Evolutionary conservation across 2,797 vertebrate genomes (phyloP), one percentile per base, ranked within the genome.

Genomic region (Oryzias dopingdopingensis): DNA sequence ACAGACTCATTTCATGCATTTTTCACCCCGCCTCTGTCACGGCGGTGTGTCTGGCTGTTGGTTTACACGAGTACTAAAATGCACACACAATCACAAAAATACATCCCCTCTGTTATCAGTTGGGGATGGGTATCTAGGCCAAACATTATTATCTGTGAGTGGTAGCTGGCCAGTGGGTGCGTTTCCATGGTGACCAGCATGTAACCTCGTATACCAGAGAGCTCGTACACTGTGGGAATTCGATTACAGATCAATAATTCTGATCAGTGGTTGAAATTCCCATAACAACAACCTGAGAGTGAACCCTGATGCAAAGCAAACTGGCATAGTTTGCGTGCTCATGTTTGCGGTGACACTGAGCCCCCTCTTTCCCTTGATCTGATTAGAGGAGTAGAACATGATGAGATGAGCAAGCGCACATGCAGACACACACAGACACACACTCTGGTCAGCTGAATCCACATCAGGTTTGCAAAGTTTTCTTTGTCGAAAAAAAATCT

Each of bases 171-270:
- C 77, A 70, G 70, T 58, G 80, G 82, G 81, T 80, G 76, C 42
- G 87, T 90, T 88, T 78, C 89, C 82, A 89, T 90, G 85, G 88
- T 86, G 84, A 90, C 87, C 87, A 82, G 67, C 81, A 78, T 77
- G 85, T 82, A 87, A 82, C 80, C 81, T 86, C 70, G 84, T 72
- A 77, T 78, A 77, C 51, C 32, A 59, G 76, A 57, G 79, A 76
- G 71, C 54, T 56, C 51, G 42, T 60, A 42, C 20, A 63, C 64
- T 32, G 42, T 24, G 50, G 57, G 58, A 80, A 79, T 79, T 76
- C 5, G 13, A 84, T 87, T 51, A 53, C 54, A 29, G 60, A 85
- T 88, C 83, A 73, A 86, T 88, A 81, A 74, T 54, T 37, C 42
- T 56, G 71, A 87, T 84, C 79, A 59, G 22, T 71, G n/a, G 14